phyloP scores from a whole-genome alignment of 2,797 vertebrate genomes.

The Heliangelus exortis region DNA sequence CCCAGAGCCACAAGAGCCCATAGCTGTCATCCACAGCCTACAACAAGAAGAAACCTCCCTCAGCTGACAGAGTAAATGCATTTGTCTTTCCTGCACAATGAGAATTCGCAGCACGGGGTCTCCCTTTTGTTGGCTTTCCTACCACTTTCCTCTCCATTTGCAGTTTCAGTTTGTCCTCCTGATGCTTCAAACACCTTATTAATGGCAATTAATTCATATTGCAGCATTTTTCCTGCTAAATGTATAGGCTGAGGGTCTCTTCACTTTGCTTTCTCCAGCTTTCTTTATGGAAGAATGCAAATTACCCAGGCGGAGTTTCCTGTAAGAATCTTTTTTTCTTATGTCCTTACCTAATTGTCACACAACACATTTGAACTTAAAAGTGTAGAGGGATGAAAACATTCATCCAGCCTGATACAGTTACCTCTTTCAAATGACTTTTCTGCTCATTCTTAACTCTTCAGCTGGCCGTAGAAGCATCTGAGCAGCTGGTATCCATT shows the following conservation, averaged over 20 bases:
- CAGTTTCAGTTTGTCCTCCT: not conserved
- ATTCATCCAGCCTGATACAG: not conserved
- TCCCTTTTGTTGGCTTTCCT: not conserved
- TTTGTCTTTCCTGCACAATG: not conserved
- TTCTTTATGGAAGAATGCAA: not conserved
- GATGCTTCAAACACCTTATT: constrained; percentile 6
- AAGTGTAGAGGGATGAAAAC: not conserved
- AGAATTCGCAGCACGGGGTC: not conserved
- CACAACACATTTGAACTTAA: not conserved
- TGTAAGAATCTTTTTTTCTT: not conserved
- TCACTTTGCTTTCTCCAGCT: not conserved
- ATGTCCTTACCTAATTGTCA: not conserved
- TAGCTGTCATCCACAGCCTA: not conserved
- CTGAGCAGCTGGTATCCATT: not conserved
- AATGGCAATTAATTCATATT: constrained; percentile 46
- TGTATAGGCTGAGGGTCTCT: not conserved
- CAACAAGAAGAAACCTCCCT: not conserved
- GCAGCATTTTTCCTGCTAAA: not conserved
- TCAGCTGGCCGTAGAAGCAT: not conserved
- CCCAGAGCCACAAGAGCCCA: not conserved
- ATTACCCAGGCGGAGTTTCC: not conserved
- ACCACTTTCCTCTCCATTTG: not conserved
- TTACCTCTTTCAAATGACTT: not conserved
- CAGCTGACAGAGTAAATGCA: not conserved
- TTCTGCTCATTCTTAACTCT: not conserved